Evolutionary conservation across 2,888 invertebrate genomes (phyloP).

Genomic region (Amaurobius ferox): DNA sequence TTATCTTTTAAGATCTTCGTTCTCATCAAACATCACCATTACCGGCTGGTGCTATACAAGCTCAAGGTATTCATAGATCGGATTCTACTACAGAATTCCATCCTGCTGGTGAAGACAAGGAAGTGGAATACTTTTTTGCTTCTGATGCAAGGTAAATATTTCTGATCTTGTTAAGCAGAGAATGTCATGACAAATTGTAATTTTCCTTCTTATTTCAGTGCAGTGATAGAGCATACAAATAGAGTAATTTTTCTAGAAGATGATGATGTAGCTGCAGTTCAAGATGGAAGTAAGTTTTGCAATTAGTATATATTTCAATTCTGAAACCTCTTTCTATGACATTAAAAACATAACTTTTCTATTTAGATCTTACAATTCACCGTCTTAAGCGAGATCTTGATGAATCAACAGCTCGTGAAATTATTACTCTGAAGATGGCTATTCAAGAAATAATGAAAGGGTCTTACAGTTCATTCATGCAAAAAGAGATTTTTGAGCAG

Average conservation of each 20-base stretch:
- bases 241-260: constrained; percentile 98
- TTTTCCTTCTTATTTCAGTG: constrained; percentile 82
- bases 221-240: constrained; percentile 99
- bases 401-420: constrained; percentile 88
- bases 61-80: constrained; percentile 83
- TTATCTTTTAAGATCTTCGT: too few relatives aligned
- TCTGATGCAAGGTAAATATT: constrained; percentile 87
- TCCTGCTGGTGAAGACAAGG: constrained; percentile 89
- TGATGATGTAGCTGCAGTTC: constrained; percentile 96
- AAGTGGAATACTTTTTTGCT: constrained; percentile 99
- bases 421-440: constrained; percentile 97
- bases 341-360: too few relatives aligned
- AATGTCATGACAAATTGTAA: too few relatives aligned
- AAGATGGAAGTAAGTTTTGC: constrained; percentile 83
- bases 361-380: constrained; percentile 90
- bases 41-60: constrained; percentile 21
- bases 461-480: constrained; percentile 99
- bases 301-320: too few relatives aligned
- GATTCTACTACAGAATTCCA: constrained; percentile 94
- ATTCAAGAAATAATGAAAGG: constrained; percentile 99
- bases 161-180: too few relatives aligned
- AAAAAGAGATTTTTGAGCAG: constrained; percentile 99
- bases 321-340: too few relatives aligned
- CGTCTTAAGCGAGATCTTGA: constrained; percentile 87
- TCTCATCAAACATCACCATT: constrained; percentile 36